A percentile compares a stretch with the other conserved stretches of the same genome.
Evolutionary conservation across 2,113 vertebrate species (phyloP).

Genomic region (Aspiorhynchus laticeps): DNA sequence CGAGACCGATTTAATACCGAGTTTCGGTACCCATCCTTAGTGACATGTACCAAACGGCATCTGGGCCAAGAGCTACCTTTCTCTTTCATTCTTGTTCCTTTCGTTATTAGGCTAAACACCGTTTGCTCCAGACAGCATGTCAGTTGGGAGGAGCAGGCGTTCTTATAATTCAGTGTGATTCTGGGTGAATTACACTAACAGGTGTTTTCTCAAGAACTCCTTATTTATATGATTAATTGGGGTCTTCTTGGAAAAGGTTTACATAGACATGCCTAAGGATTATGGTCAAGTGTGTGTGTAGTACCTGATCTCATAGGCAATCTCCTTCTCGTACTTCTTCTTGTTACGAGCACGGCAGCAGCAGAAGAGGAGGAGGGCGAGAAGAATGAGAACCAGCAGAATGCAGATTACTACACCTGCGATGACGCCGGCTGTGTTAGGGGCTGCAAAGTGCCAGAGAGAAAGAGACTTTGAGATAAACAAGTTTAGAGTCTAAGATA

Average conservation of each 20-base stretch:
- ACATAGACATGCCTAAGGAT: background rate
- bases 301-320: slow-evolving; percentile 95
- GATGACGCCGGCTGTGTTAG: slow-evolving; percentile 85
- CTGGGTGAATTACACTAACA: background rate
- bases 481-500: background rate
- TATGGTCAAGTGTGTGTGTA: background rate
- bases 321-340: slow-evolving; percentile 97
- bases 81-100: background rate
- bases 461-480: background rate
- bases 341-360: slow-evolving; percentile 84
- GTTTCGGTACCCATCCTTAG: too few species aligned
- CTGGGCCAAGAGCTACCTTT: background rate
- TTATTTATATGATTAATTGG: slow-evolving; percentile 18
- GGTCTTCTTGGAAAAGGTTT: background rate
- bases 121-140: background rate
- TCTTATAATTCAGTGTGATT: background rate
- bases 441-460: slow-evolving; percentile 72
- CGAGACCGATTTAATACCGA: too few species aligned
- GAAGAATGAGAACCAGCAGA: slow-evolving; percentile 81
- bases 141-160: background rate
- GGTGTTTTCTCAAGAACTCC: background rate
- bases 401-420: slow-evolving; percentile 82
- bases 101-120: background rate
- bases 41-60: slow-evolving; percentile 35
- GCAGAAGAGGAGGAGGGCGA: slow-evolving; percentile 85